phyloP scores from a whole-genome alignment of 2,888 invertebrate species.

The Drosophila nr. fundita region DNA sequence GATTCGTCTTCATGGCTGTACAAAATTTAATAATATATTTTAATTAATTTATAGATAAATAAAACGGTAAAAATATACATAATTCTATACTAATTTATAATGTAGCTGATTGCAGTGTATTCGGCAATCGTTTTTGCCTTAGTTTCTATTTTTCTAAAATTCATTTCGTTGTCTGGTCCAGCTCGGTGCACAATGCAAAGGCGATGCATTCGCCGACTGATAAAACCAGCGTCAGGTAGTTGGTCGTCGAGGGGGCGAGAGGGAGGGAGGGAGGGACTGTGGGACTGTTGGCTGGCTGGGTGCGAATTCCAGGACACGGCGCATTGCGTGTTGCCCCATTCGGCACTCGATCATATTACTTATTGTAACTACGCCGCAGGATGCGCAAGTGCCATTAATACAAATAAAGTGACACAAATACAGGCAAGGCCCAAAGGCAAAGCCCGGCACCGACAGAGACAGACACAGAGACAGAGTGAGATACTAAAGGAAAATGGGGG shows the following conservation, averaged over 20 bases:
- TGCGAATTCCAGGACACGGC: conserved; percentile 7
- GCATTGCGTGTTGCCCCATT: conserved; percentile 35
- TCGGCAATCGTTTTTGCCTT: not conserved
- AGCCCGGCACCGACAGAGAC: not conserved
- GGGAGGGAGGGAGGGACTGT: too few relatives aligned
- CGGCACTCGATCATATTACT: conserved; percentile 78
- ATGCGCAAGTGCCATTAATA: conserved; percentile 79
- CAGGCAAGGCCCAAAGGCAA: conserved; percentile 38
- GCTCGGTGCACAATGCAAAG: conserved; percentile 61
- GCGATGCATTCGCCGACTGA: conserved; percentile 47
- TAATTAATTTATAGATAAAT: not conserved
- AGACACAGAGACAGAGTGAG: not conserved
- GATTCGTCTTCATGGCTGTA: not conserved
- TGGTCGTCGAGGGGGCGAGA: not conserved
- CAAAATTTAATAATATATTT: not conserved
- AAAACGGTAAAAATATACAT: not conserved
- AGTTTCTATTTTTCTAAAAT: conserved; percentile 42
- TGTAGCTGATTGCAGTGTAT: conserved; percentile 7
- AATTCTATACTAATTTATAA: not conserved
- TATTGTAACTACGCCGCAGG: conserved; percentile 77
- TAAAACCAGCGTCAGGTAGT: conserved; percentile 13
- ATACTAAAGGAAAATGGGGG: not conserved
- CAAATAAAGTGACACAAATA: conserved; percentile 79
- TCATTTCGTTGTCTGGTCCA: conserved; percentile 62
- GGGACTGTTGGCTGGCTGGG: not conserved